Evolutionary conservation across 1,140 invertebrate genomes (phyloP).

Genomic region (Listronotus oregonensis): DNA sequence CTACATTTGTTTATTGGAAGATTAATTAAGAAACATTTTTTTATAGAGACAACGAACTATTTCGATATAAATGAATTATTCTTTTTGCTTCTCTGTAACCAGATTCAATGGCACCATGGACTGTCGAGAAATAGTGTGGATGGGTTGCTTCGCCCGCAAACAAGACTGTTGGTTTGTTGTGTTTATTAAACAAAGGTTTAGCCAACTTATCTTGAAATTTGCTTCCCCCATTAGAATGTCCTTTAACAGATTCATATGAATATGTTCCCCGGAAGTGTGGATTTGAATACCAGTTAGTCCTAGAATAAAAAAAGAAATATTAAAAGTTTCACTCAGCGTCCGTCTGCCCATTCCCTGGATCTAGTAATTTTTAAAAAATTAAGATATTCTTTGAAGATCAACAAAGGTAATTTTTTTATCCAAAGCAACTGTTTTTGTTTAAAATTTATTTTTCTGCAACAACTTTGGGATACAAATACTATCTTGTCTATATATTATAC

Average conservation of each 20-base stretch:
- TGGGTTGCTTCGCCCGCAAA: constrained; percentile 78
- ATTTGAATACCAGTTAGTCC: constrained; percentile 57
- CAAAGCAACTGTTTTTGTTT: too few relatives aligned
- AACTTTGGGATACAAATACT: too few relatives aligned
- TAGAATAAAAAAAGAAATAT: constrained; percentile 40
- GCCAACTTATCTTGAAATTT: constrained; percentile 24
- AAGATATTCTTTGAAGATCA: too few relatives aligned
- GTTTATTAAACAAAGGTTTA: constrained; percentile 25
- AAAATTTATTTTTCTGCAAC: too few relatives aligned
- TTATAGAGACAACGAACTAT: too few relatives aligned
- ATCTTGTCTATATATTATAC: too few relatives aligned
- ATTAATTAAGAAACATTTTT: too few relatives aligned
- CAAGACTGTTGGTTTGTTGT: constrained; percentile 54
- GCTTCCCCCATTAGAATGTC: constrained; percentile 38
- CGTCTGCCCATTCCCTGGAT: too few relatives aligned
- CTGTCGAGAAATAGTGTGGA: constrained; percentile 71
- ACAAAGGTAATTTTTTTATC: too few relatives aligned
- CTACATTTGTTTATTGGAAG: too few relatives aligned
- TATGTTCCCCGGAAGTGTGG: constrained; percentile 58
- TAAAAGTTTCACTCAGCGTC: neutral
- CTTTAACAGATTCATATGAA: constrained; percentile 55
- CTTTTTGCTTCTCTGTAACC: constrained; percentile 79
- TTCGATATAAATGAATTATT: constrained; percentile 43
- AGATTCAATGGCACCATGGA: constrained; percentile 80
- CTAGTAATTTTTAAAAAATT: too few relatives aligned